Evolutionary conservation across 1,140 invertebrate species (phyloP).

Genomic region (Zaprionus inermis): DNA sequence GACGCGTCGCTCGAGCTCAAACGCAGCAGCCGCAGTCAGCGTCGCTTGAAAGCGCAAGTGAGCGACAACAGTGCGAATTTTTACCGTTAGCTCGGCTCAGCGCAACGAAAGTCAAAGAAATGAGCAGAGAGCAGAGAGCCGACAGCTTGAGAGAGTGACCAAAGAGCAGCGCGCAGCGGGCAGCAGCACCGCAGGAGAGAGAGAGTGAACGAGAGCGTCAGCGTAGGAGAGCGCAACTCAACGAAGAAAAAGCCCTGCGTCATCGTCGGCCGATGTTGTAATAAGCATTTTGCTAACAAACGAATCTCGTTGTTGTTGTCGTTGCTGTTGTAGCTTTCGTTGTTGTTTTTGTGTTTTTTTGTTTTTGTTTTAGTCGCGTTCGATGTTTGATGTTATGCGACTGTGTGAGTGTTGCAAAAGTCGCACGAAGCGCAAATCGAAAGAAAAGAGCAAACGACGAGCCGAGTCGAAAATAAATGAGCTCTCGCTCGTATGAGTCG

Average conservation of each 20-base stretch:
- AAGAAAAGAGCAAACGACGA: background rate
- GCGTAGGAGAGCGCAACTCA: constrained; percentile 4
- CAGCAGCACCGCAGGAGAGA: constrained; percentile 9
- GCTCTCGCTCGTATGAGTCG: background rate
- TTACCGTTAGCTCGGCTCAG: constrained; percentile 51
- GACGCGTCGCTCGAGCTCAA: no score
- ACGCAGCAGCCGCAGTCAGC: constrained; percentile 3
- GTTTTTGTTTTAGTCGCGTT: constrained; percentile 16
- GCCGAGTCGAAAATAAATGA: constrained; percentile 1
- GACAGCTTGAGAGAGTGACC: constrained; percentile 10
- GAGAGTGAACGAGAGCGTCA: constrained; percentile 20
- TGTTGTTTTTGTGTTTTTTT: constrained; percentile 16
- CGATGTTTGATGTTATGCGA: constrained; percentile 45
- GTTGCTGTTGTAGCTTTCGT: constrained; percentile 4
- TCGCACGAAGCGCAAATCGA: constrained; percentile 59
- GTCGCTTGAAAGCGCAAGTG: constrained; percentile 68
- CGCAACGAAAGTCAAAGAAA: constrained; percentile 61
- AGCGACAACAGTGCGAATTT: constrained; percentile 40
- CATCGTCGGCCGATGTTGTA: constrained; percentile 69
- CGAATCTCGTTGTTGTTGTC: constrained; percentile 50
- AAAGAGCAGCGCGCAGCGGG: background rate
- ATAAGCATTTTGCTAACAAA: constrained; percentile 57
- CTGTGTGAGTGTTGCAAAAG: constrained; percentile 70
- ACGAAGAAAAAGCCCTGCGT: constrained; percentile 69
- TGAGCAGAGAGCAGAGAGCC: constrained; percentile 4